Conservation (phyloP, 2,113 vertebrate genomes). For the Aptenodytes forsteri region DNA sequence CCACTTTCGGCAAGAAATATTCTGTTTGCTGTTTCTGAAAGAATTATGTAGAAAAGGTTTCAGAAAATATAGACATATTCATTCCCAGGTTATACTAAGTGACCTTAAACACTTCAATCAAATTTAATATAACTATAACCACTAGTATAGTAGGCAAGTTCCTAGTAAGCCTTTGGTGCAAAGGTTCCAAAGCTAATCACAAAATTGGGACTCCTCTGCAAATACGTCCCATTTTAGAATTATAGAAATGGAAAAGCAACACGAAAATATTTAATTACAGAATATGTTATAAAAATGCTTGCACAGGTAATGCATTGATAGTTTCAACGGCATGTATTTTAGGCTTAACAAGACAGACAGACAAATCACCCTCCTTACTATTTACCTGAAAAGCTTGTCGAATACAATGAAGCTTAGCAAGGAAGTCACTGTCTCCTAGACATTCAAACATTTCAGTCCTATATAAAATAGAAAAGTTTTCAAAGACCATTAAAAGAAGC, state of each 20-base stretch:
- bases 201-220: neutral
- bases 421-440: constrained; percentile 89
- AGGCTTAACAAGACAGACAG: neutral
- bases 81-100: neutral
- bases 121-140: neutral
- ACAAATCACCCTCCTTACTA: neutral
- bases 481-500: neutral
- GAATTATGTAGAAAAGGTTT: constrained; percentile 81
- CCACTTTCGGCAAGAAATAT: constrained; percentile 91
- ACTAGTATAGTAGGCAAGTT: neutral
- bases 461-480: neutral
- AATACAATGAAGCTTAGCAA: constrained; percentile 95
- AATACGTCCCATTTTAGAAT: neutral
- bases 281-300: neutral
- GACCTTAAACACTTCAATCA: neutral
- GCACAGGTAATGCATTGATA: neutral
- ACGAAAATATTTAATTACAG: neutral
- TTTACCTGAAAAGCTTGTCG: constrained; percentile 93
- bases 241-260: neutral
- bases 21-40: constrained; percentile 87
- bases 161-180: neutral
- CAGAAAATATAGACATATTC: neutral
- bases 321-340: neutral
- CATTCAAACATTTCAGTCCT: constrained; percentile 96
- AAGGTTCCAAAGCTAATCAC: neutral